These are phyloP conservation scores for Acholoe squamosa DNA, from an alignment of 2,888 invertebrate species.

Conservation along the genomic window DNA sequence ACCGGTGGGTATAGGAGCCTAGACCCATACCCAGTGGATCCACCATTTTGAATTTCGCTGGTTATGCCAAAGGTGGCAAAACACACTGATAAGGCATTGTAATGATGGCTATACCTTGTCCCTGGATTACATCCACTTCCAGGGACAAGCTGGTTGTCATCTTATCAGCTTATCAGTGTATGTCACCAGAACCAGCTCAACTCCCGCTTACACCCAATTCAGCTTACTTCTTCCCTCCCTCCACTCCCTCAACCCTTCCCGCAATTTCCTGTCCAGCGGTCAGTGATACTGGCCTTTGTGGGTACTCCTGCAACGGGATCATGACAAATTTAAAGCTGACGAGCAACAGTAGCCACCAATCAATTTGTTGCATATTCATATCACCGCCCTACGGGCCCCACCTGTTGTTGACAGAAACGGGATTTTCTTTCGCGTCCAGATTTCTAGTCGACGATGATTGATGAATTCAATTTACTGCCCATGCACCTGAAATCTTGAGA, in stretches of 20 bases:
- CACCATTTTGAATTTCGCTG: too few relatives aligned
- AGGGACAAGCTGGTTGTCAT: too few relatives aligned
- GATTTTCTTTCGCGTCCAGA: conserved; percentile 12
- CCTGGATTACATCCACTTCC: too few relatives aligned
- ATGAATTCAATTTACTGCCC: conserved; percentile 47
- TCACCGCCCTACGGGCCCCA: neutral
- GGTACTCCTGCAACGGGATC: conserved; percentile 40
- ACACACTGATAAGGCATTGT: too few relatives aligned
- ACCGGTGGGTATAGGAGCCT: too few relatives aligned
- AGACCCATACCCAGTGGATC: too few relatives aligned
- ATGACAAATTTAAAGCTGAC: conserved; percentile 56
- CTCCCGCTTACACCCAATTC: too few relatives aligned
- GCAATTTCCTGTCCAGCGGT: conserved; percentile 33
- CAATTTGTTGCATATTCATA: conserved; percentile 59
- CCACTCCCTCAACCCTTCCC: neutral
- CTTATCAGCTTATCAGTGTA: too few relatives aligned
- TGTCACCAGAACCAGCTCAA: too few relatives aligned
- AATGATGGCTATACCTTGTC: too few relatives aligned
- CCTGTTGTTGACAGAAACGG: conserved; percentile 37
- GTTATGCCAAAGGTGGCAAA: too few relatives aligned
- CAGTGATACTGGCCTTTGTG: neutral
- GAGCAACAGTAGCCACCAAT: conserved; percentile 46
- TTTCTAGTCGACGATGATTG: conserved; percentile 31
- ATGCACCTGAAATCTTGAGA: conserved; percentile 44
- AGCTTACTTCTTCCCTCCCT: too few relatives aligned